Base-by-base conservation (phyloP, 1,140 invertebrate species). In the Cyphomyrmex costatus region DNA sequence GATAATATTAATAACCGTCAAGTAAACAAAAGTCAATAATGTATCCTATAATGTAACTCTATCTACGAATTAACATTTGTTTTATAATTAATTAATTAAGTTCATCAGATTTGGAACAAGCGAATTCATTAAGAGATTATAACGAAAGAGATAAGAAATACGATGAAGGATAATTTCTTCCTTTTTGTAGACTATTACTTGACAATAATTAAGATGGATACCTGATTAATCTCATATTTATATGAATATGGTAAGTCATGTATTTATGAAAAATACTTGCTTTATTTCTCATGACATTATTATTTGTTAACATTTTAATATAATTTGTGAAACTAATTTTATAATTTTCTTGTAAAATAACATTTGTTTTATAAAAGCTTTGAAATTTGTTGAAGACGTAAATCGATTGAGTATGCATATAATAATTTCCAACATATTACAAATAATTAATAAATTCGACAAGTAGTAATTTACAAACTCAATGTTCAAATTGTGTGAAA, bases 151-250 rank as follows among this genome's bases (percentile, higher is more conserved):
- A 83, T 73, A 83, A 60, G 79, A 82, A 56, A 82, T 24, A 30
- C 33, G 36, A 82, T 61, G 24, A 66, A 27, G 33, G 24, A 83
- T 83, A 73, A 83, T 33, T 74, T 83, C 19, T 27, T 49, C 68
- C 24, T 19, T 60, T 82, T 24, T 60, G 19, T 36, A 10, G 10
- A 42, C 53, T 24, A 83, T 83, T 83, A 83, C 36, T 33, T 83
- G 68, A 73, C 19, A 74, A n/a, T 74, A 83, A 83, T 74, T 74
- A 83, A 83, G 56, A 83, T 83, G 27, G 16, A 33, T n/a, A 27
- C 14, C 2, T 8, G 56, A 83, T 74, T 83, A 83, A 83, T n/a
- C 36, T 83, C n/a, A 61, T 7, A 73, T 73, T 73, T 61, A 61
- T 16, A 19, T 21, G 14, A 10, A 73, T n/a, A n/a, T 46, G 33